Conservation (phyloP, 92 coral and sea anemone genomes). For the Nematostella vectensis region DNA sequence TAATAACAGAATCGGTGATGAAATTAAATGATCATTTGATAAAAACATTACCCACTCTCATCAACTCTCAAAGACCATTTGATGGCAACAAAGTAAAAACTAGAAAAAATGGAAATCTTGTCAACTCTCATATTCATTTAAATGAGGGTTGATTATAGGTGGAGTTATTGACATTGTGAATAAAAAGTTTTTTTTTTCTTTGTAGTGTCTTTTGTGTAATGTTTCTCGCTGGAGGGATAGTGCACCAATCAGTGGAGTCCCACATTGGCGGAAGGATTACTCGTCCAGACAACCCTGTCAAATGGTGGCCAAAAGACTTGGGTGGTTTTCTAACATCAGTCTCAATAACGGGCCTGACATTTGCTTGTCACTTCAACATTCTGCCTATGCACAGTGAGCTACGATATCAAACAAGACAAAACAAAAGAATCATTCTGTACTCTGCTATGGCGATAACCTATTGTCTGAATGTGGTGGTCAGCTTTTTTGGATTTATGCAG, state of each 20-base stretch:
- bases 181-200: too few relatives aligned
- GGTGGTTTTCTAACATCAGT: conserved; percentile 68
- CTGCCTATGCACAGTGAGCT: conserved; percentile 83
- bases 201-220: conserved; percentile 60
- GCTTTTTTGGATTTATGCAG: conserved; percentile 76
- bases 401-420: conserved; percentile 63
- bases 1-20: too few relatives aligned
- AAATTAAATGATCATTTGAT: too few relatives aligned
- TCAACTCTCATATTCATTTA: too few relatives aligned
- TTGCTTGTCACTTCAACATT: conserved; percentile 84
- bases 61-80: too few relatives aligned
- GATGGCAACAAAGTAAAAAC: too few relatives aligned
- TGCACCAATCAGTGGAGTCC: conserved; percentile 35
- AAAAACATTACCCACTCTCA: too few relatives aligned
- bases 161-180: too few relatives aligned
- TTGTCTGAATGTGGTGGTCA: conserved; percentile 51
- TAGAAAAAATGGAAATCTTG: too few relatives aligned
- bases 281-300: conserved; percentile 44
- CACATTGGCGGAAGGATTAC: conserved; percentile 58
- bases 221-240: conserved; percentile 58
- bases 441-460: conserved; percentile 73
- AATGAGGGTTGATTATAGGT: too few relatives aligned
- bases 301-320: conserved; percentile 64
- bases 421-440: conserved; percentile 70
- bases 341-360: conserved; percentile 58